phyloP scores from a whole-genome alignment of 2,113 vertebrate species.

The Halcyon senegalensis region DNA sequence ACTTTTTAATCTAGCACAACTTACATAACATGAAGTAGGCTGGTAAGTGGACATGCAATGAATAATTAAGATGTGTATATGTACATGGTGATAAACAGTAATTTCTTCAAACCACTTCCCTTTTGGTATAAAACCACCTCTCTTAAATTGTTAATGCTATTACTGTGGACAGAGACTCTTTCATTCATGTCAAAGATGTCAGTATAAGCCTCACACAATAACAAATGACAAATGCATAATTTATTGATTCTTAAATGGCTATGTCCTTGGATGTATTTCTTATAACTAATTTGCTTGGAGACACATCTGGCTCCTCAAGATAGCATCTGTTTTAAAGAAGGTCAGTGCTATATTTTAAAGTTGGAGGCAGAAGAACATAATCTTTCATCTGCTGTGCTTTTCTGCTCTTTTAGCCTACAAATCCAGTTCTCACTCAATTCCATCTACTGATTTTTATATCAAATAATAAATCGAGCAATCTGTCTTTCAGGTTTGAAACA shows the following conservation, averaged over 20 bases:
- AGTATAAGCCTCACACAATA: constrained; percentile 63
- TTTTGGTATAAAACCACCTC: constrained; percentile 64
- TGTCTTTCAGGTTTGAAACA: constrained; percentile 3
- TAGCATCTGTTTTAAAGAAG: constrained; percentile 74
- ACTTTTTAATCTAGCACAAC: constrained; percentile 42
- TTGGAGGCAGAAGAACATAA: constrained; percentile 52
- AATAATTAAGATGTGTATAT: constrained; percentile 74
- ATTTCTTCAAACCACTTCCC: constrained; percentile 63
- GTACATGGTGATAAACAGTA: constrained; percentile 60
- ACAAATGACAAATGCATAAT: constrained; percentile 80
- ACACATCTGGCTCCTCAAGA: constrained; percentile 72
- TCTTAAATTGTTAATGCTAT: constrained; percentile 78
- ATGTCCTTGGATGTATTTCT: constrained; percentile 76
- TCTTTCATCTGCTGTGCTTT: constrained; percentile 40
- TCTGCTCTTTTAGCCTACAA: constrained; percentile 25
- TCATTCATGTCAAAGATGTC: constrained; percentile 68
- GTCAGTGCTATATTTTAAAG: constrained; percentile 66
- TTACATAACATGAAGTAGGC: constrained; percentile 43
- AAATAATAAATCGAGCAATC: constrained; percentile 12
- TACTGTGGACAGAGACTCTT: constrained; percentile 66
- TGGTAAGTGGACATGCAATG: constrained; percentile 60
- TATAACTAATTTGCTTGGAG: constrained; percentile 76
- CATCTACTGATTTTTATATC: neutral
- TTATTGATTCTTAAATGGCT: constrained; percentile 80
- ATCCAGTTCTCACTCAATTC: constrained; percentile 1